A percentile compares a stretch with the other conserved stretches of the same genome.
Conservation (phyloP, 2,113 vertebrate genomes). For the Tenrec ecaudatus region DNA sequence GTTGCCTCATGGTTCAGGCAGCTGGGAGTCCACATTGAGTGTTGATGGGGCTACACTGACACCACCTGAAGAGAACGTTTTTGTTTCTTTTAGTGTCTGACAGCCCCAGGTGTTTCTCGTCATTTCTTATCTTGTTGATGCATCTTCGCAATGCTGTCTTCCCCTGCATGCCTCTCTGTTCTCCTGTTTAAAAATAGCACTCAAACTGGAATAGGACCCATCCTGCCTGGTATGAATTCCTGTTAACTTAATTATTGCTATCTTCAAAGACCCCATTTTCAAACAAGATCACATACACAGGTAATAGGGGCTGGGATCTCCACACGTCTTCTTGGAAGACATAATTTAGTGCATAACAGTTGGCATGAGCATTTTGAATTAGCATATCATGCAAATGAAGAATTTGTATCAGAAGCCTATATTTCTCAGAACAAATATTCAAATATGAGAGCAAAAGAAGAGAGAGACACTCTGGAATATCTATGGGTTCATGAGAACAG, state of each 20-base stretch:
- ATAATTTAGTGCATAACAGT: no score
- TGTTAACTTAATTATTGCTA: neutral
- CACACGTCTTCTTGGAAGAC: no score
- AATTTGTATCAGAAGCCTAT: neutral
- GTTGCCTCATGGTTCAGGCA: neutral
- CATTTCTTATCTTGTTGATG: neutral
- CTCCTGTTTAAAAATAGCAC: neutral
- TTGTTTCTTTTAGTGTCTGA: neutral
- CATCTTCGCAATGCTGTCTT: neutral
- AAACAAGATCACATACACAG: neutral
- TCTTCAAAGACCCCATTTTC: neutral
- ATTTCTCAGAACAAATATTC: constrained; percentile 1
- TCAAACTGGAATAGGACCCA: neutral
- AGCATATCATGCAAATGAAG: neutral
- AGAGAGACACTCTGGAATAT: neutral
- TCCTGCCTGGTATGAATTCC: neutral
- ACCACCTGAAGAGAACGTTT: neutral
- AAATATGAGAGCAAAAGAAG: neutral
- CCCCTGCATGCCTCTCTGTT: neutral
- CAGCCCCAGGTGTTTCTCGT: neutral
- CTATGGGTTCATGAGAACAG: no score
- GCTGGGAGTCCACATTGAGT: neutral
- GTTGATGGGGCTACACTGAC: neutral
- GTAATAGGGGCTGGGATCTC: neutral
- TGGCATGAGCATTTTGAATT: constrained; percentile 7